A percentile compares a stretch with the other conserved stretches of the same genome.
Conservation (phyloP, 1,140 invertebrate species). For the Oryzaephilus surinamensis region DNA sequence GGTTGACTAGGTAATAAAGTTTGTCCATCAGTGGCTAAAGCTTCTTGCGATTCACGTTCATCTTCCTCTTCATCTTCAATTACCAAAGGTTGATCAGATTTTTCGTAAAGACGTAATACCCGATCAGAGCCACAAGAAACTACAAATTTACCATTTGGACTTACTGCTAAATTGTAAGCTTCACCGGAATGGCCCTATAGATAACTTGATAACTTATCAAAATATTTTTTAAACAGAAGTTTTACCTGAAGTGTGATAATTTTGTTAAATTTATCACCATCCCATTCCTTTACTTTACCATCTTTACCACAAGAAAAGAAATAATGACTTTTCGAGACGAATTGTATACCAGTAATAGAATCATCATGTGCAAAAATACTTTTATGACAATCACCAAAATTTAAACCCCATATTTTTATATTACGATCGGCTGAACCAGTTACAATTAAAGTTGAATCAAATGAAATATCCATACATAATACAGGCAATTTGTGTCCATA, state of each 20-base stretch:
- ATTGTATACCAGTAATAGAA: constrained; percentile 78
- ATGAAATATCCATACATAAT: constrained; percentile 86
- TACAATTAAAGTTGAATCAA: constrained; percentile 78
- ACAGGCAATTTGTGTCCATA: constrained; percentile 97
- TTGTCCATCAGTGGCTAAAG: constrained; percentile 58
- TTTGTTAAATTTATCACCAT: constrained; percentile 86
- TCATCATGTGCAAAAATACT: constrained; percentile 89
- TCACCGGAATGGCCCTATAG: constrained; percentile 66
- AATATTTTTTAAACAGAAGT: background rate
- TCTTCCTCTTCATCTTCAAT: constrained; percentile 85
- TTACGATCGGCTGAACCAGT: constrained; percentile 94
- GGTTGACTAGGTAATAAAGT: constrained; percentile 54
- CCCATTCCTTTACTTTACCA: constrained; percentile 92
- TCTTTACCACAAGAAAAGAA: constrained; percentile 92
- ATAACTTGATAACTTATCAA: too few species aligned
- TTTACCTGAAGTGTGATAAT: constrained; percentile 78
- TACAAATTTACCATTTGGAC: constrained; percentile 69
- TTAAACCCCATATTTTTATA: constrained; percentile 96
- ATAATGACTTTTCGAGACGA: constrained; percentile 84
- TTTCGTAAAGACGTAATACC: constrained; percentile 77
- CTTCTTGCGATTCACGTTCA: constrained; percentile 64
- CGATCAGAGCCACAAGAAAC: constrained; percentile 82
- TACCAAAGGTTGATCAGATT: constrained; percentile 80
- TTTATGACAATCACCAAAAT: constrained; percentile 94
- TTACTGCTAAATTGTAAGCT: constrained; percentile 64